Evolutionary conservation across 2,888 invertebrate species (phyloP), one percentile per base, ranked within the genome.

Genomic region (Tachina fera): DNA sequence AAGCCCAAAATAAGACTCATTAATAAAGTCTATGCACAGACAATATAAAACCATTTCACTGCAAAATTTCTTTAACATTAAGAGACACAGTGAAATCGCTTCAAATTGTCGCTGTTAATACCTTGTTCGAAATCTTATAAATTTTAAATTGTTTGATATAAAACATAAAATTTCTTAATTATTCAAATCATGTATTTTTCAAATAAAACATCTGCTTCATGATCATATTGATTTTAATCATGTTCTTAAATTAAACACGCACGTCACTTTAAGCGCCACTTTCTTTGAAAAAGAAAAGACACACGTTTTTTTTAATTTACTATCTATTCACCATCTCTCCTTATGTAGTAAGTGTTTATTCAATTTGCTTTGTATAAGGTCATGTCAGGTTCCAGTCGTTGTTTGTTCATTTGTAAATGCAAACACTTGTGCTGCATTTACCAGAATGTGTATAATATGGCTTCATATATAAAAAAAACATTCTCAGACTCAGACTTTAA

Each of bases 311-410:
- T 19, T 31, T 19, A 16, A 56, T 43, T 31, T 5, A 60, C 49
- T 51, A 31, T 74, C 43, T 75, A 39, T 61, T 43, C 22, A 22
- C 9, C 47, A 61, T 41, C 56, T 53, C 41, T 1, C 9, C 49
- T 43, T 49, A n/a, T 22, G 56, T n/a, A 31, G 45, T 31, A 39
- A 47, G 63, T 56, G 56, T 56, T 79, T 79, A 79, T 79, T 72
- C 19, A 79, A 79, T 79, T 65, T 79, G 61, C 22, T 63, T 31
- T 72, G 19, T 58, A 41, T 56, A 79, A 71, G 71, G 79, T 79
- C 63, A 65, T 56, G 60, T 77, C 49, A 49, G 51, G 22, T 60
- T 60, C 39, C 22, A 51, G 49, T 60, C 39, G 47, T 19, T 77
- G 60, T 51, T 68, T 43, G 51, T 68, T 63, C 74, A 63, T 75